These are phyloP conservation scores for Tupiocoris notatus DNA, from an alignment of 2,888 invertebrate species.

Conservation along the genomic window DNA sequence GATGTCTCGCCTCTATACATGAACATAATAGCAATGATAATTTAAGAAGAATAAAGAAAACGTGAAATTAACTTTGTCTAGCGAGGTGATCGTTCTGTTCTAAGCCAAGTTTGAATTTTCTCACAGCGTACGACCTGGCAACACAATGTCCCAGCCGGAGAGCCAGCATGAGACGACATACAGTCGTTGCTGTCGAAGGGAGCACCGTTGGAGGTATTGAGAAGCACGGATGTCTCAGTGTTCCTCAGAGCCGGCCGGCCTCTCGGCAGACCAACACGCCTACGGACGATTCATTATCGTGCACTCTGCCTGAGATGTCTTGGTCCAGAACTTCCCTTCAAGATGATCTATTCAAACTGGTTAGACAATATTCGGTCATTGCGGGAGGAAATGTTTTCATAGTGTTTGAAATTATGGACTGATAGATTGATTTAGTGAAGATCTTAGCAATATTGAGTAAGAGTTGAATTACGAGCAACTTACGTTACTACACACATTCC, in stretches of 20 bases:
- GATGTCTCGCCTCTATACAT: no score
- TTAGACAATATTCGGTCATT: no score
- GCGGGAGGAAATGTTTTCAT: no score
- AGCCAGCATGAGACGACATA: slow-evolving; percentile 68
- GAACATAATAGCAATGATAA: no score
- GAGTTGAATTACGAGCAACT: no score
- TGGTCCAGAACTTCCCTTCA: slow-evolving; percentile 67
- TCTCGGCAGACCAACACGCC: slow-evolving; percentile 53
- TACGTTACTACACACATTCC: no score
- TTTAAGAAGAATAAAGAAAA: no score
- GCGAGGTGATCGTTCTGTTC: no score
- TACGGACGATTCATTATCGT: slow-evolving; percentile 57
- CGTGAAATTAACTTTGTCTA: no score
- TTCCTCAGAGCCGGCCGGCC: slow-evolving; percentile 54
- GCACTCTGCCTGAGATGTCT: slow-evolving; percentile 58
- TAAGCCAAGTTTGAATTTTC: background rate
- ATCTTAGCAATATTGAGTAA: no score
- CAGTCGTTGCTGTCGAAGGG: slow-evolving; percentile 62
- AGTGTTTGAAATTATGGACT: no score
- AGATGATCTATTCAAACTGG: slow-evolving; percentile 67
- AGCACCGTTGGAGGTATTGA: slow-evolving; percentile 10
- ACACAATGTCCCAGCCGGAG: slow-evolving; percentile 74
- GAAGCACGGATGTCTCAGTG: slow-evolving; percentile 56
- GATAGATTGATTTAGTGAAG: no score
- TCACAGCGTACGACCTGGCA: slow-evolving; percentile 75